Base-by-base conservation (phyloP, 37 sponge, comb jelly and placozoan genomes). In the Beroe forskalii region DNA sequence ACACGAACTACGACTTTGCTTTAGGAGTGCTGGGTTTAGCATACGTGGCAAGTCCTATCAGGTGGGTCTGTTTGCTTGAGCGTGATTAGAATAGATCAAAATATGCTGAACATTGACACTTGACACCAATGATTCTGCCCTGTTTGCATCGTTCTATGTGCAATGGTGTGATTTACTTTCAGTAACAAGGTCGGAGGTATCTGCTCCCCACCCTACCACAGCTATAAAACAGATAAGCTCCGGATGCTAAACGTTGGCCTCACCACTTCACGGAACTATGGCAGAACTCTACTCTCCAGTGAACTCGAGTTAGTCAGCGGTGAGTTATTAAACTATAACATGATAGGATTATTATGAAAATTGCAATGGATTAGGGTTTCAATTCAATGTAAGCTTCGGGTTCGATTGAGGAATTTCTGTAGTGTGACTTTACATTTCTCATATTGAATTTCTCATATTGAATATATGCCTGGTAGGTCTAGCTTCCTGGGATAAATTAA, bases 1-100 rank as follows among this genome's bases (percentile, higher is more conserved):
- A 93, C 76, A 93, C 94, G 22, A 76, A 91, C 64, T 28, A 76
- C 0, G 39, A 62, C 41, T 93, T 95, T 66, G 37, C 63, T 6
- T 92, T 91, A 42, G 55, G 63, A 0, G 64, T 92, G 40, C 62
- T 95, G 67, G 95, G 95, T 12, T 92, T 95, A 76, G 95, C 95
- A 33, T 95, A 95, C 90, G 90, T 93, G 23, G 95, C 94, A 55
- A 90, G 90, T 20, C 55, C 89, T 69, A 43, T 60, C 19, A 64
- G 62, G 86, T 80, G 25, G 14, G 72, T 36, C 38, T 6, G n/a
- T n/a, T 63, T 23, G 9, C 66, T 63, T 55, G 17, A 55, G 60
- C 17, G 17, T 55, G 60, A 20, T 55, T 55, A 55, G 60, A n/a
- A n/a, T n/a, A n/a, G n/a, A n/a, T n/a, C n/a, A n/a, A n/a, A n/a